Evolutionary conservation across 2,888 invertebrate genomes (phyloP).

Genomic region (Tipula lateralis): DNA sequence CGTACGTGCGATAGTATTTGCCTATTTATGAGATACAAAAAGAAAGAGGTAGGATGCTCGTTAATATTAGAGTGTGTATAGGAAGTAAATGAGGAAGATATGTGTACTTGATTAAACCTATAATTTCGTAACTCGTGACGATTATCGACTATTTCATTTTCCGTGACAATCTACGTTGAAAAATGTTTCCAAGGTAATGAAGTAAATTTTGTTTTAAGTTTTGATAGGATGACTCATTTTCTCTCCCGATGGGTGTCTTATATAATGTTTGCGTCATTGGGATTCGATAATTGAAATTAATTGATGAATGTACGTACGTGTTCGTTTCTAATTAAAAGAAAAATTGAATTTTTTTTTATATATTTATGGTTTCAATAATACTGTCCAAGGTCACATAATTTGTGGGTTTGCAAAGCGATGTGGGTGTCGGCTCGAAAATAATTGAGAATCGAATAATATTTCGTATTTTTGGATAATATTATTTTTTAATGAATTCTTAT

Average conservation of each 20-base stretch:
- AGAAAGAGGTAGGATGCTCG: background rate
- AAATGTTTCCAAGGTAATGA: no score
- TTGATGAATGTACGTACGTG: background rate
- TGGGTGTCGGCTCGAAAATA: background rate
- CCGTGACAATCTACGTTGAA: no score
- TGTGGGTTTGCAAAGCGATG: background rate
- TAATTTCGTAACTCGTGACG: no score
- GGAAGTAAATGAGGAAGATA: background rate
- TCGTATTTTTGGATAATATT: background rate
- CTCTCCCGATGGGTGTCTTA: no score
- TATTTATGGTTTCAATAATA: background rate
- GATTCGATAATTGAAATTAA: background rate
- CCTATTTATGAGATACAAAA: slow-evolving; percentile 50
- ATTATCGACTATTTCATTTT: no score
- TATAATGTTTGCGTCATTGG: background rate
- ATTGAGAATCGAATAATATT: background rate
- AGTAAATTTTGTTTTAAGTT: no score
- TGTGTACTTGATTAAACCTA: no score
- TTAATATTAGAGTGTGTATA: background rate
- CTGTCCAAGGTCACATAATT: background rate
- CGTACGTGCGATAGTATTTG: slow-evolving; percentile 74
- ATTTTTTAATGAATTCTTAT: no score
- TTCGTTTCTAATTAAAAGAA: background rate
- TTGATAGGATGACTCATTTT: no score
- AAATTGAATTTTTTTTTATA: background rate